Conservation (phyloP, 2,797 vertebrate species). For the Gouania willdenowi region DNA sequence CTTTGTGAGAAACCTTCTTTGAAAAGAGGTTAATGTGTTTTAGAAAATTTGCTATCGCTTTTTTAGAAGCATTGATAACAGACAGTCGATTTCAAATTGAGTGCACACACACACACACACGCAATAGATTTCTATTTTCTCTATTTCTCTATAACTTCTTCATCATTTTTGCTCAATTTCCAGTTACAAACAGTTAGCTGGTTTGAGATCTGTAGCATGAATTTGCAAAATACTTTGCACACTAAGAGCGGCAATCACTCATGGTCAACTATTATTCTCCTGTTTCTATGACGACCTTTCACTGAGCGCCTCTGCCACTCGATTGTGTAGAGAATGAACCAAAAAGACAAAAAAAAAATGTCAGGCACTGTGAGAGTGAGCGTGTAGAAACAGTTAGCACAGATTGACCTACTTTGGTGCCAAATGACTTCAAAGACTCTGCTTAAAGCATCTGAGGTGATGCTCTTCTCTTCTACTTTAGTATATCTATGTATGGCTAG, state of each 20-base stretch:
- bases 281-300: slow-evolving; percentile 69
- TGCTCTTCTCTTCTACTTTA: slow-evolving; percentile 21
- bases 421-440: slow-evolving; percentile 32
- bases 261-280: slow-evolving; percentile 47
- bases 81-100: too few species aligned
- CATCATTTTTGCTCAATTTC: too few species aligned
- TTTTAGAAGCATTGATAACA: too few species aligned
- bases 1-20: too few species aligned
- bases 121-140: too few species aligned
- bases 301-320: slow-evolving; percentile 45
- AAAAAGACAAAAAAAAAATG: slow-evolving; percentile 55
- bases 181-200: too few species aligned
- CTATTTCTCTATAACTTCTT: slow-evolving; percentile 2
- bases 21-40: too few species aligned
- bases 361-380: slow-evolving; percentile 39
- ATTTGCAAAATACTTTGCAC: slow-evolving; percentile 47
- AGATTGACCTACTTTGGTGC: slow-evolving; percentile 34
- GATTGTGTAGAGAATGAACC: slow-evolving; percentile 60
- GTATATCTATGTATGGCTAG: slow-evolving; percentile 34
- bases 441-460: slow-evolving; percentile 20
- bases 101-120: too few species aligned
- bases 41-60: too few species aligned
- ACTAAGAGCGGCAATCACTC: slow-evolving; percentile 38
- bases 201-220: slow-evolving; percentile 24
- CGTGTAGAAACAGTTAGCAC: slow-evolving; percentile 13